Evolutionary conservation across 2,113 vertebrate genomes (phyloP), one percentile per base, ranked within the genome.

Genomic region (Aleadryas rufinucha): DNA sequence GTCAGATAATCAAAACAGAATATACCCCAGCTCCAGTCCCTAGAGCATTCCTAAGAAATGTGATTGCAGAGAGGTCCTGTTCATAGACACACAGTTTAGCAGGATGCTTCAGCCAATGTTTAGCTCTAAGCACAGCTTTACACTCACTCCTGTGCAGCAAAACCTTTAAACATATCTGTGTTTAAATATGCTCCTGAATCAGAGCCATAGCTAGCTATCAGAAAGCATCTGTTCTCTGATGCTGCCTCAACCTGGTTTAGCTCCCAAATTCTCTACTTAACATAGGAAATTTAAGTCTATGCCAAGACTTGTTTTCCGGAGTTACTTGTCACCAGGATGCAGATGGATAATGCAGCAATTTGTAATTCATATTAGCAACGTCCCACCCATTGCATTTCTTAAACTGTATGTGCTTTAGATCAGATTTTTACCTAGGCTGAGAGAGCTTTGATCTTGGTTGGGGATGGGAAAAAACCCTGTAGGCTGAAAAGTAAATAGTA

Each of bases 181-280:
- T 72, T 94, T 96, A 84, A 94, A 91, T 84, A 74, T 56, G 76
- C 49, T 84, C 44, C 84, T 84, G 89, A 94, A 89, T 52, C 49
- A 79, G 57, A 89, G 77, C 89, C 87, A 91, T 19, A 91, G 64
- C 53, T 78, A 94, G 35, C 45, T 94, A 92, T 61, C 79, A 84
- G 80, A 78, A 82, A 89, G 86, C 87, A 96, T 94, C 93, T 94
- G 82, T 94, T 94, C 90, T 91, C 72, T 75, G 64, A 82, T 75
- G 44, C 49, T 92, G 69, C 68, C 49, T 94, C 80, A 95, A 75
- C 68, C 69, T 64, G 63, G 52, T 89, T 79, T 78, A 92, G 86
- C 90, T 96, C 88, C 54, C 83, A 92, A 1, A 93, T 92, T 90
- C 83, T 83, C 82, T 83, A 28, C 89, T 92, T 86, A 88, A 72